A percentile compares a stretch with the other conserved stretches of the same genome.
phyloP scores from a whole-genome alignment of 2,888 invertebrate species.

The Meloe dianella region DNA sequence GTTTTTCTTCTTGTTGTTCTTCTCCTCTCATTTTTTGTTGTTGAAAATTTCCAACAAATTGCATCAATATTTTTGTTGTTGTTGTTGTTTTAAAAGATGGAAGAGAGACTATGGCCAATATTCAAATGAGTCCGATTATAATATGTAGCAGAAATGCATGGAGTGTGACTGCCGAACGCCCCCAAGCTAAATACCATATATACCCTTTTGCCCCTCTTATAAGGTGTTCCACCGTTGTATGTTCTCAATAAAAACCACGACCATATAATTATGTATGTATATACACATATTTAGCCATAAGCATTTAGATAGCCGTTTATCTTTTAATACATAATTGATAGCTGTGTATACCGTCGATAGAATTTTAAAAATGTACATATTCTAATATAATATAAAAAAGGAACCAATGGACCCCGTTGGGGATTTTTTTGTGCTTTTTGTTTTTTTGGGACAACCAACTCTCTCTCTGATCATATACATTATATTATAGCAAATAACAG shows the following conservation, averaged over 20 bases:
- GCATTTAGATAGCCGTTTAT: conserved; percentile 60
- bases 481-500: conserved; percentile 47
- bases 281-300: conserved; percentile 61
- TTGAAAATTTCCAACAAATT: too few species aligned
- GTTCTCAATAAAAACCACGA: conserved; percentile 56
- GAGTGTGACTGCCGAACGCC: conserved; percentile 55
- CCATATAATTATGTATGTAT: conserved; percentile 61
- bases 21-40: too few species aligned
- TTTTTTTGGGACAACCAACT: conserved; percentile 41
- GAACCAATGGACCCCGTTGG: conserved; percentile 35
- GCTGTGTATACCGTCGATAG: conserved; percentile 57
- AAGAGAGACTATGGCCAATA: conserved; percentile 40
- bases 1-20: neutral
- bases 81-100: neutral
- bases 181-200: conserved; percentile 43
- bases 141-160: conserved; percentile 51
- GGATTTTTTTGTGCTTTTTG: conserved; percentile 33
- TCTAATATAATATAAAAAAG: conserved; percentile 49
- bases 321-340: conserved; percentile 62
- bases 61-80: neutral
- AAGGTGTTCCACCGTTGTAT: conserved; percentile 46
- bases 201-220: conserved; percentile 34
- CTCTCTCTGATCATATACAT: conserved; percentile 47
- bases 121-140: conserved; percentile 56
- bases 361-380: conserved; percentile 60